Base-by-base conservation (phyloP, 2,113 vertebrate genomes). In the Fregetta grallaria region DNA sequence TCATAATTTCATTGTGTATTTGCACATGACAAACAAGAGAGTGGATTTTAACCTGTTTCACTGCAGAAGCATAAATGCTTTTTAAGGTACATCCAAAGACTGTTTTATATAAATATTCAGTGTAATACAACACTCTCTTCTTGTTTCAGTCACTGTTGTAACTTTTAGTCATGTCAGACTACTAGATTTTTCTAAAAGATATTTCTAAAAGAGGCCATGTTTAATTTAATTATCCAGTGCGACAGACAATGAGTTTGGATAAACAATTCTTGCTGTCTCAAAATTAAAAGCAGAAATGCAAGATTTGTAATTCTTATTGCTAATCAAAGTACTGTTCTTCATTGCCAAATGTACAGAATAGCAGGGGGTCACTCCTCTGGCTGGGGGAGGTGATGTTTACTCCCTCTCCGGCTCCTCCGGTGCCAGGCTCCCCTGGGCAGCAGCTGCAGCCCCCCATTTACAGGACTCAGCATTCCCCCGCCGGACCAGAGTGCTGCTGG, bases 381-480 rank as follows among this genome's bases (percentile, higher is more conserved):
- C 67, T 72, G 4, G 47, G 59, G 40, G 63, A 53, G 58, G 36
- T 42, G 22, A 68, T 26, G 32, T 73, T 65, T n/a, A 45, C 71
- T 22, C 66, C 40, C 53, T 22, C 82, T 86, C 36, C 3, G 1
- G 15, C 49, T 27, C n/a, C 40, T 27, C 59, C 9, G 15, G 61
- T 73, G 82, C 49, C 82, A 92, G 36, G 32, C 58, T 75, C 53
- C 65, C 77, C 89, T n/a, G 61, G 73, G 44, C 73, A 95, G 93
- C 95, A 95, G 96, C 96, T 94, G 96, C 83, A 87, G 95, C 92
- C 71, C 83, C 93, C 97, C 81, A 50, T 88, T 93, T 83, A 77
- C 79, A 91, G 82, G 86, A 45, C 97, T 96, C 96, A 87, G 97
- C 96, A 97, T 96, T 97, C 97, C 90, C 82, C 49, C 47, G 66